A percentile compares a stretch with the other conserved stretches of the same genome.
These are phyloP conservation scores for Cololabis saira DNA, from an alignment of 2,113 vertebrate genomes.

Conservation along the genomic window DNA sequence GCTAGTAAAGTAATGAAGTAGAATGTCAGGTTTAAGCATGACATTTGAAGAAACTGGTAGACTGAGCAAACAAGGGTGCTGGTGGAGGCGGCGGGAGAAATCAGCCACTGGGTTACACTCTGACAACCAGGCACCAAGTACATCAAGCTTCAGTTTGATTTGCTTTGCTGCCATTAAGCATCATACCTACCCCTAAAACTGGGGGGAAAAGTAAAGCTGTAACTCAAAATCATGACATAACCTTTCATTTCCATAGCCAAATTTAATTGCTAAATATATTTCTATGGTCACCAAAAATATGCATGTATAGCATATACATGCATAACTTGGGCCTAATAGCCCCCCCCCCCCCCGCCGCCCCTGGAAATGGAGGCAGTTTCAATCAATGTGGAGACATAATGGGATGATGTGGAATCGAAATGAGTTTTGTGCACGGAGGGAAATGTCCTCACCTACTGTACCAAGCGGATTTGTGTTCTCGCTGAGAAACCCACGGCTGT, in stretches of 20 bases:
- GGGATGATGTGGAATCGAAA: constrained; percentile 73
- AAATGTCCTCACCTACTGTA: constrained; percentile 72
- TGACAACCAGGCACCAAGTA: constrained; percentile 35
- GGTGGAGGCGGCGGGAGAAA: constrained; percentile 46
- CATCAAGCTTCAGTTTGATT: constrained; percentile 50
- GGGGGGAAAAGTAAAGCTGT: too few species aligned
- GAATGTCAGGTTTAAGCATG: constrained; percentile 49
- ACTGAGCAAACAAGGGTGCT: constrained; percentile 52
- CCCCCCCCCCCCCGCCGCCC: constrained; percentile 11
- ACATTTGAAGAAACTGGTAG: constrained; percentile 54
- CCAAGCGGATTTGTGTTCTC: constrained; percentile 68
- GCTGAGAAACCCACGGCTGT: constrained; percentile 50
- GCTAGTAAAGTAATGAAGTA: constrained; percentile 63
- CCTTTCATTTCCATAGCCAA: too few species aligned
- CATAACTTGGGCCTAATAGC: constrained; percentile 31
- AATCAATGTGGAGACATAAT: constrained; percentile 71
- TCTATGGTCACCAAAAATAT: constrained; percentile 5
- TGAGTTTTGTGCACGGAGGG: constrained; percentile 60
- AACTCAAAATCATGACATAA: too few species aligned
- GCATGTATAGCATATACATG: constrained; percentile 29
- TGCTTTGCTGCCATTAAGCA: constrained; percentile 44
- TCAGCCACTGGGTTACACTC: constrained; percentile 36
- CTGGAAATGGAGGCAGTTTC: constrained; percentile 67
- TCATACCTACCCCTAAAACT: constrained; percentile 21
- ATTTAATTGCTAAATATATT: constrained; percentile 1